Evolutionary conservation across 2,113 vertebrate species (phyloP).

Genomic region (Pluvianellus socialis): DNA sequence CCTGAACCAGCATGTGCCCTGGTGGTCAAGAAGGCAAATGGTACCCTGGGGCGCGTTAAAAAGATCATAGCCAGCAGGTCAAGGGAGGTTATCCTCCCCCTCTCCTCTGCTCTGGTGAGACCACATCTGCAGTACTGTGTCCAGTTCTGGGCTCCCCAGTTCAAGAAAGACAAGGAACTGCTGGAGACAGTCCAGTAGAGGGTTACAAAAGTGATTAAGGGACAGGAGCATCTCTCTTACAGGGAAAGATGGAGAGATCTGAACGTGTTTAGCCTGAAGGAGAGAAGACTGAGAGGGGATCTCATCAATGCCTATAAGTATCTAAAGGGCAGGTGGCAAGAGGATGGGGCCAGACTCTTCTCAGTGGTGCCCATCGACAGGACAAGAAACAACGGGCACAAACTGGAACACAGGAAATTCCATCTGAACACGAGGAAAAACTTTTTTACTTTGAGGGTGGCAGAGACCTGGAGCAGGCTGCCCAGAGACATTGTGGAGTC

Average conservation of each 20-base stretch:
- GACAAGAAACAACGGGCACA: no score
- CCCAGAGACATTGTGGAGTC: no score
- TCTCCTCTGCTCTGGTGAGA: background rate
- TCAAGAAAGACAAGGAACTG: background rate
- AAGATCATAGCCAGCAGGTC: no score
- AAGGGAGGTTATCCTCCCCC: no score
- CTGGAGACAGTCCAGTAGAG: background rate
- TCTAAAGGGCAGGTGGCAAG: no score
- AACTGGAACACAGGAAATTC: no score
- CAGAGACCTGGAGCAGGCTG: no score
- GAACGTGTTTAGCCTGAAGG: background rate
- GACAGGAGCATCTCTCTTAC: background rate
- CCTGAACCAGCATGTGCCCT: background rate
- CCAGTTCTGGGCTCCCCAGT: background rate
- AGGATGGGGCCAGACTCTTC: no score
- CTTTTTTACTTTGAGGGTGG: no score
- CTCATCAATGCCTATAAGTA: background rate
- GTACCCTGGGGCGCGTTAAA: no score
- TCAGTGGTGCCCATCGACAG: no score
- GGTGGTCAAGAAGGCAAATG: background rate
- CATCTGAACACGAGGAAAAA: no score
- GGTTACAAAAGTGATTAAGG: background rate
- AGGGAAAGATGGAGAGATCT: background rate
- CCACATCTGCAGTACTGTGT: background rate
- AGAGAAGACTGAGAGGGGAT: background rate